Evolutionary conservation across 2,113 vertebrate species (phyloP).

Genomic region (Brachyistius frenatus): DNA sequence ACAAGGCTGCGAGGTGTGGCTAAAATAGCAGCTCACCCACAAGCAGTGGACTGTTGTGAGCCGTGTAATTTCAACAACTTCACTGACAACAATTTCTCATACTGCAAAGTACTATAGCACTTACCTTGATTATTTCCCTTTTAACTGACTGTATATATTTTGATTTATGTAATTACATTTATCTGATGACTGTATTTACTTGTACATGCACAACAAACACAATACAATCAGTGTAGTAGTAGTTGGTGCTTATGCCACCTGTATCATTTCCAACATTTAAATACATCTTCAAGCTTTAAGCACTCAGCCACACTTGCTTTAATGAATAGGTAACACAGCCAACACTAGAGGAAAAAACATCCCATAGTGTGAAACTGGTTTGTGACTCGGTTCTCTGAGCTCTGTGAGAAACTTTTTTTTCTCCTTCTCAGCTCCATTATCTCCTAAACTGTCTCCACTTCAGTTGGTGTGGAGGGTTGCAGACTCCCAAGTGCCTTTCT

Average conservation of each 20-base stretch:
- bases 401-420: too few species aligned
- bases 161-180: not conserved
- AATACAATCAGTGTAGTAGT: not conserved
- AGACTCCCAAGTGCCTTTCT: too few species aligned
- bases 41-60: not conserved
- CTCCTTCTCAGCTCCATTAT: too few species aligned
- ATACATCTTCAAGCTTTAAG: not conserved
- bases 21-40: not conserved
- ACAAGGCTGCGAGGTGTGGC: slow-evolving; percentile 46
- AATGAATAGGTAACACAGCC: not conserved
- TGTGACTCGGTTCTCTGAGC: too few species aligned
- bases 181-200: not conserved
- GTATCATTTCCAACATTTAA: not conserved
- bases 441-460: too few species aligned
- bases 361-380: too few species aligned
- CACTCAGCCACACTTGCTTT: not conserved
- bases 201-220: not conserved
- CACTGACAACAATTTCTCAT: not conserved
- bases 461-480: too few species aligned
- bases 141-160: not conserved
- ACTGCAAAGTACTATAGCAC: not conserved
- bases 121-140: not conserved
- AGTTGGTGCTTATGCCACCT: not conserved
- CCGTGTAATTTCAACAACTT: not conserved
- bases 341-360: not conserved